Base-by-base conservation (phyloP, 2,888 invertebrate species). In the Tricholauxania praeusta region DNA sequence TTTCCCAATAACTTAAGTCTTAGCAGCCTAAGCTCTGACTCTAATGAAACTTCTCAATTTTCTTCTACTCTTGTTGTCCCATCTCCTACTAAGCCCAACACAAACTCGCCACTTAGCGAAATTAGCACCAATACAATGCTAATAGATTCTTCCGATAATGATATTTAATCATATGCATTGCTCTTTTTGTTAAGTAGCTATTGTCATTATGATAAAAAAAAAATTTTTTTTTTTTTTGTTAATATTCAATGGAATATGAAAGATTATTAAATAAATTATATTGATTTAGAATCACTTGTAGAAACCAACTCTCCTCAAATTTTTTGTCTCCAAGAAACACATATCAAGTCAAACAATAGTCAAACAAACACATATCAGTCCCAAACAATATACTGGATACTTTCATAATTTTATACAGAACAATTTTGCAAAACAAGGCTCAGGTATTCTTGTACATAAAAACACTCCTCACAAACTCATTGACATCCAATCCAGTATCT, bases 281-380 rank as follows among this genome's bases (percentile, higher is more conserved):
- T 63, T 14, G 73, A 75, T 53, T 32, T 75, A 14, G 57, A 65
- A 15, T 17, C 65, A 3, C 22, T 75, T 8, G 65, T 73, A 39
- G 68, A 69, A 15, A 32, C 63, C 6, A n/a, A 49, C 12, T 12
- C 12, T 2, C 69, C 71, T 1, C 12, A 55, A 32, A 19, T 73
- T 28, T 28, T 75, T 4, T 65, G 68, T 7, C 55, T 72, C 15
- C 69, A 75, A 72, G 72, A 75, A 69, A 75, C 75, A 6, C 73
- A 73, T 15, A 60, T 66, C 49, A 5, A 47, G 3, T 14, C 17
- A 49, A 12, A 51, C 39, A 19, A 12, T 19, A 60, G 12, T 14
- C 72, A n/a, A n/a, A n/a, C n/a, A n/a, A n/a, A n/a, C 57, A 5
- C 22, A 52, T 17, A 19, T 52, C 15, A n/a, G n/a, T n/a, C 72